Conservation (phyloP, 1,140 invertebrate genomes). For the Chionoecetes opilio region DNA sequence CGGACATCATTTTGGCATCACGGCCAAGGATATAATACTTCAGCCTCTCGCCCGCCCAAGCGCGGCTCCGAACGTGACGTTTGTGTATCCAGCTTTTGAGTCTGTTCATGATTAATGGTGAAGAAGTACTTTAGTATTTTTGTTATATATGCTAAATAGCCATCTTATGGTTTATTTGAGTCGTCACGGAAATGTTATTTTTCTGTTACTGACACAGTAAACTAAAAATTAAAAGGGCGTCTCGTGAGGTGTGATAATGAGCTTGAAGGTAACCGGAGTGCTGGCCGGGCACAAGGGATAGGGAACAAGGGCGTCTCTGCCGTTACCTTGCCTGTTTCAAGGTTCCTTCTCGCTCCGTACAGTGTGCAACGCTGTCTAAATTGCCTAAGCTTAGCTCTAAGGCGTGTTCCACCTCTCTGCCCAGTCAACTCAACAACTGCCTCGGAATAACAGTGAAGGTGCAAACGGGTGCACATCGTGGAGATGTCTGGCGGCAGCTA, state of each 20-base stretch:
- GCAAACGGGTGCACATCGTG: constrained; percentile 9
- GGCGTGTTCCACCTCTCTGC: background rate
- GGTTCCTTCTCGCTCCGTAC: constrained; percentile 42
- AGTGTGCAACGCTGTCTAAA: constrained; percentile 79
- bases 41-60: background rate
- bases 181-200: constrained; percentile 22
- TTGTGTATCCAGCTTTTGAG: constrained; percentile 67
- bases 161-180: background rate
- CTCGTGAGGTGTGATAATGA: constrained; percentile 68
- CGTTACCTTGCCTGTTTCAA: background rate
- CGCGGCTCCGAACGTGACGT: constrained; percentile 63
- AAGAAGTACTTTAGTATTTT: background rate
- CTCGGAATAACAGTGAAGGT: constrained; percentile 24
- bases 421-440: constrained; percentile 12
- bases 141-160: background rate
- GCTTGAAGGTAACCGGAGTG: background rate
- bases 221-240: constrained; percentile 57
- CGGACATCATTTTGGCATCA: constrained; percentile 50
- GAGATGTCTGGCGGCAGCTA: background rate
- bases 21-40: constrained; percentile 21
- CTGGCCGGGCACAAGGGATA: background rate
- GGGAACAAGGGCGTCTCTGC: background rate
- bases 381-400: constrained; percentile 62
- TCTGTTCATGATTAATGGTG: constrained; percentile 46
- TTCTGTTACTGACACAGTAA: constrained; percentile 59